Evolutionary conservation across 2,888 invertebrate genomes (phyloP).

Genomic region (Aproaerema taeniolella): DNA sequence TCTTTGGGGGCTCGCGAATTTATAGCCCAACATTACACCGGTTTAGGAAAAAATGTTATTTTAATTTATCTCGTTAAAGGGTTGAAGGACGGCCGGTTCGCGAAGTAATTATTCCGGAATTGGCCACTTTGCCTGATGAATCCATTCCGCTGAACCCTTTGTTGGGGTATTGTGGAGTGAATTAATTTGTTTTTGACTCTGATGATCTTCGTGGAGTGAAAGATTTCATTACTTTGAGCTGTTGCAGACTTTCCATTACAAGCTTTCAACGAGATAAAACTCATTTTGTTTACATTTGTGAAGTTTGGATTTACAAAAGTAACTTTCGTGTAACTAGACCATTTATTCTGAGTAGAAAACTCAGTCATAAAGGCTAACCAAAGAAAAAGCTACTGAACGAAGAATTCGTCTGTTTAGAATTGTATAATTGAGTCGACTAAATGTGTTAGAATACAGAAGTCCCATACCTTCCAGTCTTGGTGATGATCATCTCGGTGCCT

Average conservation of each 20-base stretch:
- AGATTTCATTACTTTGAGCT: constrained; percentile 59
- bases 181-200: constrained; percentile 64
- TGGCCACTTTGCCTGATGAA: constrained; percentile 77
- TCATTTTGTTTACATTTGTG: too few relatives aligned
- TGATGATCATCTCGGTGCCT: constrained; percentile 99
- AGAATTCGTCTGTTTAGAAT: too few relatives aligned
- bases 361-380: too few relatives aligned
- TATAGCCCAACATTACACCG: constrained; percentile 67
- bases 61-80: constrained; percentile 78
- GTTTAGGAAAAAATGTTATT: constrained; percentile 77
- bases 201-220: constrained; percentile 60
- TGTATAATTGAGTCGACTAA: too few relatives aligned
- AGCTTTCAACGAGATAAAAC: constrained; percentile 16
- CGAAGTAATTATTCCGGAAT: constrained; percentile 76
- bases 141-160: constrained; percentile 63
- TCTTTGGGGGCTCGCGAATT: constrained; percentile 76
- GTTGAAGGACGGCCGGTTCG: constrained; percentile 73
- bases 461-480: constrained; percentile 95
- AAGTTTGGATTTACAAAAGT: too few relatives aligned
- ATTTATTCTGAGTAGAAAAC: too few relatives aligned
- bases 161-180: constrained; percentile 58
- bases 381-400: too few relatives aligned
- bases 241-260: constrained; percentile 29
- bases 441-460: too few relatives aligned
- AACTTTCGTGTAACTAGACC: too few relatives aligned